These are phyloP conservation scores for Botia kubotai DNA, from an alignment of 2,797 vertebrate genomes.

Conservation along the genomic window DNA sequence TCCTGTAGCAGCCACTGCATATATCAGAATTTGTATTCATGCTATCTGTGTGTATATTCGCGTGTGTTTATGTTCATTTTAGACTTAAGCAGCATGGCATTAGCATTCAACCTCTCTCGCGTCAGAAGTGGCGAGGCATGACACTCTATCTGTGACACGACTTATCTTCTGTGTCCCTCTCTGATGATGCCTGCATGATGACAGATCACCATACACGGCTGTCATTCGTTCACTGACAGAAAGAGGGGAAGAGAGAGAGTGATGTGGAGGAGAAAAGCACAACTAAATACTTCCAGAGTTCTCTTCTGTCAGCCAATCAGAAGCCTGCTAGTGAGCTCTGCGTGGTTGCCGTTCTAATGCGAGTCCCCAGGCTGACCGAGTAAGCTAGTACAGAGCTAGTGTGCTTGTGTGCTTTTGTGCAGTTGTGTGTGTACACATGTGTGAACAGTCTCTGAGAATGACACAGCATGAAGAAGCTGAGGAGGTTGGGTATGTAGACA, in stretches of 20 bases:
- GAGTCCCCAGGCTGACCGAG: slow-evolving; percentile 44
- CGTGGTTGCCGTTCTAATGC: slow-evolving; percentile 44
- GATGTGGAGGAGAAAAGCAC: slow-evolving; percentile 45
- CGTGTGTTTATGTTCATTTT: slow-evolving; percentile 26
- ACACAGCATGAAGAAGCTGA: slow-evolving; percentile 27
- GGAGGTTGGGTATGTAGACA: slow-evolving; percentile 4
- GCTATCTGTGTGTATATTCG: slow-evolving; percentile 10
- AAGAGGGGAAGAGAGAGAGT: slow-evolving; percentile 33
- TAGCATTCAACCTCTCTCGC: slow-evolving; percentile 50
- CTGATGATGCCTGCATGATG: slow-evolving; percentile 76
- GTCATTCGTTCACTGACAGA: slow-evolving; percentile 71
- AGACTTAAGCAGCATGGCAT: slow-evolving; percentile 26
- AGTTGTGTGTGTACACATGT: slow-evolving; percentile 45
- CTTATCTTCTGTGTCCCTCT: slow-evolving; percentile 76
- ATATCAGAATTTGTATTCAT: not conserved
- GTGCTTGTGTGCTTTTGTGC: slow-evolving; percentile 12
- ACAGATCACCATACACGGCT: slow-evolving; percentile 76
- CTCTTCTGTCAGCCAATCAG: slow-evolving; percentile 48
- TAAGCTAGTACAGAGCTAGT: slow-evolving; percentile 42
- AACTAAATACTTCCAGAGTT: slow-evolving; percentile 39
- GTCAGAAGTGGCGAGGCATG: slow-evolving; percentile 69
- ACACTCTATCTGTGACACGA: slow-evolving; percentile 80
- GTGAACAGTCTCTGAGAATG: slow-evolving; percentile 10
- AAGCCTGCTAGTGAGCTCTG: slow-evolving; percentile 33
- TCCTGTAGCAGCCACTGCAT: not conserved